These are phyloP conservation scores for Sprattus sprattus DNA, from an alignment of 2,113 vertebrate genomes.

Conservation along the genomic window DNA sequence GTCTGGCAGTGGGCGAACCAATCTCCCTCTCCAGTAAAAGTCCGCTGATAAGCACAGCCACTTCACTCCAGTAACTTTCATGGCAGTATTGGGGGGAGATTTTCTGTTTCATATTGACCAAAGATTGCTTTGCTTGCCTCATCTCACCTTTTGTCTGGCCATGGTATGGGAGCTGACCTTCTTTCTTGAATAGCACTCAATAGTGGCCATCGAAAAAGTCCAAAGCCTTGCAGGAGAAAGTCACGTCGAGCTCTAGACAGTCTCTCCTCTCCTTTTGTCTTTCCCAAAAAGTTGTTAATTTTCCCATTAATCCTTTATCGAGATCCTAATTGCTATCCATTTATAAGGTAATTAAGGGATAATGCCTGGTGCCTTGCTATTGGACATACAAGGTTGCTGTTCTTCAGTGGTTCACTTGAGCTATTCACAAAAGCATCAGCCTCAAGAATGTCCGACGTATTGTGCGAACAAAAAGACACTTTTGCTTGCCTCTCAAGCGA, in stretches of 20 bases:
- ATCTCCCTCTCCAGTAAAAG: slow-evolving; percentile 62
- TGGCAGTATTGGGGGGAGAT: slow-evolving; percentile 92
- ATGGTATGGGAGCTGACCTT: slow-evolving; percentile 91
- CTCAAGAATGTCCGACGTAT: neutral
- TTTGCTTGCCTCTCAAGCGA: neutral
- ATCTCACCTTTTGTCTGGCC: slow-evolving; percentile 92
- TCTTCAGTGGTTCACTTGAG: neutral
- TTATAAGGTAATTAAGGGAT: slow-evolving; percentile 71
- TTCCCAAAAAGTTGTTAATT: slow-evolving; percentile 62
- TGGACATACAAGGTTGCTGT: neutral
- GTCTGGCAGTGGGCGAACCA: slow-evolving; percentile 68
- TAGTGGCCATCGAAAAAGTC: slow-evolving; percentile 80
- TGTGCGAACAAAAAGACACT: neutral
- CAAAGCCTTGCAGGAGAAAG: slow-evolving; percentile 60
- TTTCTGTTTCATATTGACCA: slow-evolving; percentile 95
- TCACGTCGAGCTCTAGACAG: slow-evolving; percentile 50
- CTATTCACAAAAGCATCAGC: neutral
- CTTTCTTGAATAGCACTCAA: slow-evolving; percentile 86
- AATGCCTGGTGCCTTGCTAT: slow-evolving; percentile 46
- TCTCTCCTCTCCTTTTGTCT: slow-evolving; percentile 76
- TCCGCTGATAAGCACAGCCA: slow-evolving; percentile 53
- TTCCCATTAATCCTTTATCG: slow-evolving; percentile 79
- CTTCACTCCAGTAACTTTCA: slow-evolving; percentile 95
- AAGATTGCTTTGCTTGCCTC: slow-evolving; percentile 96
- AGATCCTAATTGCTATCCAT: slow-evolving; percentile 80